phyloP scores from a whole-genome alignment of 1,140 invertebrate genomes.

The Lepidotrigona ventralis region DNA sequence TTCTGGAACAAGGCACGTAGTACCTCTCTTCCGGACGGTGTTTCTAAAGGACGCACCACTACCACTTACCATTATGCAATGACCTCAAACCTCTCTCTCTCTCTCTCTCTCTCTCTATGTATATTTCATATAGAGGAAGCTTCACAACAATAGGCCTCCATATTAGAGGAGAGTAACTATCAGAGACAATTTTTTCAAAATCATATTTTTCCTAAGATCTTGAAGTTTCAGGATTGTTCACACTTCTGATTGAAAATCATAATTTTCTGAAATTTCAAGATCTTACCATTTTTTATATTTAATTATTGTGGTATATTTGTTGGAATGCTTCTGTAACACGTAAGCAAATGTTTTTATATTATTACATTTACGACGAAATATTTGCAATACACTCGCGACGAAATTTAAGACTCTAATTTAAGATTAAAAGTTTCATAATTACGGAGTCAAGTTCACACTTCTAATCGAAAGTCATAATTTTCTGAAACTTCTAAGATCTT shows the following conservation, averaged over 20 bases:
- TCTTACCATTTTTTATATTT: neutral
- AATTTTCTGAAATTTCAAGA: neutral
- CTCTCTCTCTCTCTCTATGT: neutral
- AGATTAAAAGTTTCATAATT: too few relatives aligned
- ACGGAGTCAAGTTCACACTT: too few relatives aligned
- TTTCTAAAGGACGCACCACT: constrained; percentile 40
- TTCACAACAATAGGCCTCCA: neutral
- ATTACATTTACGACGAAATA: too few relatives aligned
- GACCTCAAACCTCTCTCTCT: neutral
- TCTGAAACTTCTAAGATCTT: too few relatives aligned
- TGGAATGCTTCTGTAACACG: too few relatives aligned
- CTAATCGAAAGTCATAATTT: too few relatives aligned
- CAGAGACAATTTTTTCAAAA: neutral
- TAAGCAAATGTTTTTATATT: too few relatives aligned
- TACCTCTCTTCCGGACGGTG: constrained; percentile 37
- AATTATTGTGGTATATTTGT: neutral
- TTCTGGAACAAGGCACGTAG: constrained; percentile 45
- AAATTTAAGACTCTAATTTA: too few relatives aligned
- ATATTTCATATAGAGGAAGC: neutral
- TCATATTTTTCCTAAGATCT: neutral
- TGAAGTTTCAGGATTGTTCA: neutral
- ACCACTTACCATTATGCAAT: constrained; percentile 10
- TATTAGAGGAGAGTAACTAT: neutral
- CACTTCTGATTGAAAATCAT: neutral
- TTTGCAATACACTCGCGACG: too few relatives aligned